A percentile compares a stretch with the other conserved stretches of the same genome.
Conservation (phyloP, 2,113 vertebrate genomes). For the Phaetusa simplex region DNA sequence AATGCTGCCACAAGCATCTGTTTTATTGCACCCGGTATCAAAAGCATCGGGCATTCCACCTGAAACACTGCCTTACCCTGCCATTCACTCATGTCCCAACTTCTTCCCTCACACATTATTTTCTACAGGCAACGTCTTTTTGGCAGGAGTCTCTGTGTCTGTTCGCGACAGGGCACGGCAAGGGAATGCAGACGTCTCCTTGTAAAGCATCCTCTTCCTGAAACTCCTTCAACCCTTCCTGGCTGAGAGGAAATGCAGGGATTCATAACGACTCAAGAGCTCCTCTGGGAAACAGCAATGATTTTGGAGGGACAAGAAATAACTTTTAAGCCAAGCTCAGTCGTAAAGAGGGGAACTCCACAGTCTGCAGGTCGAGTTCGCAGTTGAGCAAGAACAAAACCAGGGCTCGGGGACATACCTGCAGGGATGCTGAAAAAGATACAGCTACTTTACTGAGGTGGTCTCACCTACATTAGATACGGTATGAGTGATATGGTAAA, state of each 20-base stretch:
- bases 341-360: not conserved
- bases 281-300: constrained; percentile 52
- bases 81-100: not conserved
- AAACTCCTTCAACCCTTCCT: constrained; percentile 28
- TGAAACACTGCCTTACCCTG: not conserved
- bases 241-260: constrained; percentile 50
- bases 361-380: not conserved
- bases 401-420: accelerated
- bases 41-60: not conserved
- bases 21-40: not conserved
- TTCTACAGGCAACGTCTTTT: not conserved
- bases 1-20: not conserved
- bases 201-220: constrained; percentile 21
- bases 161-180: not conserved
- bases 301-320: constrained; percentile 39
- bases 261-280: constrained; percentile 31
- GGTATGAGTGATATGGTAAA: not conserved
- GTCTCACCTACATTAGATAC: not conserved
- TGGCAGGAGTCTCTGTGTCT: not conserved
- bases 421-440: not conserved
- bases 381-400: not conserved
- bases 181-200: constrained; percentile 1
- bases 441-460: not conserved
- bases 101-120: not conserved
- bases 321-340: constrained; percentile 47